Percentiles rank a stretch among this genome's conserved stretches.
Conservation (phyloP, 2,113 vertebrate species). For the Centropus bengalensis region DNA sequence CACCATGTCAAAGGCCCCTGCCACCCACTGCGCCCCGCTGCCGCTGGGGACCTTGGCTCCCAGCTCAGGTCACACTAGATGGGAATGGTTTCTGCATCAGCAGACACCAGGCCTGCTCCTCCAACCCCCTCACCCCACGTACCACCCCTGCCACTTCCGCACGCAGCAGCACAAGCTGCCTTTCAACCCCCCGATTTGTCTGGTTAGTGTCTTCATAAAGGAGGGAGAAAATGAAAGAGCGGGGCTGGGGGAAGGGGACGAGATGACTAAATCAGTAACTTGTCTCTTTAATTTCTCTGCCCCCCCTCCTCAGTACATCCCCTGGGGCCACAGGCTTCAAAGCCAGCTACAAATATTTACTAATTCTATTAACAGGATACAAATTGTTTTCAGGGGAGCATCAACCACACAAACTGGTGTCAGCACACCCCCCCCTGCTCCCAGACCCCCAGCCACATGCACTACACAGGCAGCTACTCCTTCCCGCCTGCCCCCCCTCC, state of each 20-base stretch:
- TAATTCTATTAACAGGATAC: conserved; percentile 82
- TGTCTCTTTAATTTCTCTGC: conserved; percentile 58
- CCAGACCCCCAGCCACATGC: conserved; percentile 8
- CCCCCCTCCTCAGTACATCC: conserved; percentile 27
- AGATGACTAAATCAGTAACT: conserved; percentile 65
- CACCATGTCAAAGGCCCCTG: background rate
- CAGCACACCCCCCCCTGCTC: background rate
- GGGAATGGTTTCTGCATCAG: conserved; percentile 61
- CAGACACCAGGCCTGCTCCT: conserved; percentile 12
- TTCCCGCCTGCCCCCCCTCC: conserved; percentile 58
- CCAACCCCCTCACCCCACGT: background rate
- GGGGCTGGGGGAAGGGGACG: conserved; percentile 50
- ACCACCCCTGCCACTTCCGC: conserved; percentile 66
- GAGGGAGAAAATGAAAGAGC: conserved; percentile 49
- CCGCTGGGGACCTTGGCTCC: conserved; percentile 37
- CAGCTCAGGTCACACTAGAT: conserved; percentile 36
- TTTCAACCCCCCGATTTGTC: conserved; percentile 71
- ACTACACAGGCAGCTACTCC: conserved; percentile 37
- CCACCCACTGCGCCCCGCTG: background rate
- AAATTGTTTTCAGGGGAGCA: conserved; percentile 74
- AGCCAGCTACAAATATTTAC: conserved; percentile 82
- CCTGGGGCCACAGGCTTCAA: conserved; percentile 71
- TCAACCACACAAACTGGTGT: conserved; percentile 4
- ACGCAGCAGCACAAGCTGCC: conserved; percentile 42
- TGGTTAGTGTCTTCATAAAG: conserved; percentile 78